phyloP scores from a whole-genome alignment of 2,113 vertebrate species.

The Laterallus jamaicensis region DNA sequence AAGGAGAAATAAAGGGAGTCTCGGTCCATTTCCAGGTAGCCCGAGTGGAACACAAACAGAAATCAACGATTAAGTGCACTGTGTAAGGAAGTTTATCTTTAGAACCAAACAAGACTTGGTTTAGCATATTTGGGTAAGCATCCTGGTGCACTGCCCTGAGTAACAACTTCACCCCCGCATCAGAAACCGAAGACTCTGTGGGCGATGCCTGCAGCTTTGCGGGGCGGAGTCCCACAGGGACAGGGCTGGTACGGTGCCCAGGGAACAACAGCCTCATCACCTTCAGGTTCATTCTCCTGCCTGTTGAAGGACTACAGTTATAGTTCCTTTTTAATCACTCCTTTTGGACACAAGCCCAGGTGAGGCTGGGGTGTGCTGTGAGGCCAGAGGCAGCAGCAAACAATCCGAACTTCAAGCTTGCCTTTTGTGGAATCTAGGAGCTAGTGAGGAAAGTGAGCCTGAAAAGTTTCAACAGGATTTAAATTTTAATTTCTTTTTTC shows the following conservation, averaged over 20 bases:
- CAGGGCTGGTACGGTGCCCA: neutral
- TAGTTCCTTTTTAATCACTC: neutral
- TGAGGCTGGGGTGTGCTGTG: neutral
- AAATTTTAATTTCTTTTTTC: neutral
- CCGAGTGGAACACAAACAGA: neutral
- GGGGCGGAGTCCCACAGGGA: neutral
- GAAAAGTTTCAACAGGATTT: neutral
- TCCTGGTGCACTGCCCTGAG: rapidly evolving
- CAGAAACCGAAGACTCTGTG: rapidly evolving
- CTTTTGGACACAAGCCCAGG: neutral
- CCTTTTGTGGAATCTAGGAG: neutral
- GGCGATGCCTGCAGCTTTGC: neutral
- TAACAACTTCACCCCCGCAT: neutral
- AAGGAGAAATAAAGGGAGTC: neutral
- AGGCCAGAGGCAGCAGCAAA: neutral
- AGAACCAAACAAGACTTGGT: neutral
- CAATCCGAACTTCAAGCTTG: neutral
- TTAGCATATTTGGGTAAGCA: neutral
- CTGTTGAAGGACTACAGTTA: neutral
- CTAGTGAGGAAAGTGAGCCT: neutral
- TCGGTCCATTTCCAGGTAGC: neutral
- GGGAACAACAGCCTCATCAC: neutral
- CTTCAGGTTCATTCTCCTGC: neutral
- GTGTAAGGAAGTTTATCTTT: neutral
- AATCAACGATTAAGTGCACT: neutral